These are phyloP conservation scores for Pristiophorus japonicus DNA, from an alignment of 2,113 vertebrate species.

Conservation along the genomic window DNA sequence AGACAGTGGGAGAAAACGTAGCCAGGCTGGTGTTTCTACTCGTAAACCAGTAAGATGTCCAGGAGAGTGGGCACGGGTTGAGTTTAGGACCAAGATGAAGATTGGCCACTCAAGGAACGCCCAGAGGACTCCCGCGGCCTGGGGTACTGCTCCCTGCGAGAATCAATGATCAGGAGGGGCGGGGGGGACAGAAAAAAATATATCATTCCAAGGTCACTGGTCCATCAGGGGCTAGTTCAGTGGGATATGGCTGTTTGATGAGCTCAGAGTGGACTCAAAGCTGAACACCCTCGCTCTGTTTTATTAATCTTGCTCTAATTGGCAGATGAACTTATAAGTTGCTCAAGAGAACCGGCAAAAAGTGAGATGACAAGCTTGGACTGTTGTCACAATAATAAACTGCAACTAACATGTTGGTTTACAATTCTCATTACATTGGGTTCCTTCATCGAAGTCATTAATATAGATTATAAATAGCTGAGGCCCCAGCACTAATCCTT, in stretches of 20 bases:
- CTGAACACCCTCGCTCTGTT: neutral
- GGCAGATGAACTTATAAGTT: neutral
- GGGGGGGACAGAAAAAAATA: neutral
- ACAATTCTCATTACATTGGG: neutral
- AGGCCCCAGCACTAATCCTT: no score
- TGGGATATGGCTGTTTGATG: neutral
- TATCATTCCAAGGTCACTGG: no score
- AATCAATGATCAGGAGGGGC: neutral
- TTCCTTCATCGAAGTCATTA: no score
- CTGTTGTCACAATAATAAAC: neutral
- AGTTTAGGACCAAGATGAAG: no score
- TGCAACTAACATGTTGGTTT: neutral
- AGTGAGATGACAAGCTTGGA: neutral
- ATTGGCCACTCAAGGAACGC: no score
- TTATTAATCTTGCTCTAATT: neutral
- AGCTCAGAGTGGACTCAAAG: neutral
- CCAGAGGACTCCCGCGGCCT: no score
- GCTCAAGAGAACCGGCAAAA: neutral
- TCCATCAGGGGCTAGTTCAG: neutral
- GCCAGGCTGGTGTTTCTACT: no score
- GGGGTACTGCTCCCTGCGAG: neutral
- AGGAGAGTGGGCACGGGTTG: no score
- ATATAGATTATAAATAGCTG: no score
- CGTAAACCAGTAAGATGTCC: no score
- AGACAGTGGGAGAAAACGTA: no score